These are phyloP conservation scores for Gobius niger DNA, from an alignment of 2,113 vertebrate genomes.

Conservation along the genomic window DNA sequence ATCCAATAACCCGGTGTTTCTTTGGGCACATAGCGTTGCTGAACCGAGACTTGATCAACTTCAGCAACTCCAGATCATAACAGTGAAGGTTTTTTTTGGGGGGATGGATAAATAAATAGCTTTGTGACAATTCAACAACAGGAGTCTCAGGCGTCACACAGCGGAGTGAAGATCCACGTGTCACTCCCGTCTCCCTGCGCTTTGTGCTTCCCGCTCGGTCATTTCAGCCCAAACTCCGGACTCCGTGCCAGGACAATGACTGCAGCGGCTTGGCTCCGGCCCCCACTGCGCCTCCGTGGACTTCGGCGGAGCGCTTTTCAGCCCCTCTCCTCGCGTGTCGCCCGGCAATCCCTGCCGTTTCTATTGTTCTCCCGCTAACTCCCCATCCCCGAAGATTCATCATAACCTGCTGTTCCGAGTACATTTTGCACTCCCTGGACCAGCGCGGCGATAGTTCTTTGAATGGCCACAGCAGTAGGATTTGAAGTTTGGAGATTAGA, in stretches of 20 bases:
- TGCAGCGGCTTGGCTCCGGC: conserved; percentile 29
- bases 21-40: too few relatives aligned
- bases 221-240: conserved; percentile 47
- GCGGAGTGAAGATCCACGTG: conserved; percentile 5
- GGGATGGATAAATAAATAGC: too few relatives aligned
- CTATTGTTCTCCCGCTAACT: conserved; percentile 21
- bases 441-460: conserved; percentile 13
- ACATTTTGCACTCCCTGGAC: conserved; percentile 21
- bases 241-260: conserved; percentile 40
- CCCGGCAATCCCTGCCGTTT: conserved; percentile 1
- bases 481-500: conserved; percentile 31
- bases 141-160: background rate
- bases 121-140: too few relatives aligned
- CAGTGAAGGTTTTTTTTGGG: too few relatives aligned
- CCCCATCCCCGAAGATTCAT: conserved; percentile 24
- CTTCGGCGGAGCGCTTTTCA: conserved; percentile 20
- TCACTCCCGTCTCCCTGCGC: conserved; percentile 1
- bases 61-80: too few relatives aligned
- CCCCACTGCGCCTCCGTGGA: conserved; percentile 28
- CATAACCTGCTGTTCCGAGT: conserved; percentile 20
- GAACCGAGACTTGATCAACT: too few relatives aligned
- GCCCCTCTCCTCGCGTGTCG: conserved; percentile 20
- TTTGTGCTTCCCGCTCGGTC: conserved; percentile 35
- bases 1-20: too few relatives aligned
- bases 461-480: conserved; percentile 13